Evolutionary conservation across 2,797 vertebrate species (phyloP).

Genomic region (Aselliscus stoliczkanus): DNA sequence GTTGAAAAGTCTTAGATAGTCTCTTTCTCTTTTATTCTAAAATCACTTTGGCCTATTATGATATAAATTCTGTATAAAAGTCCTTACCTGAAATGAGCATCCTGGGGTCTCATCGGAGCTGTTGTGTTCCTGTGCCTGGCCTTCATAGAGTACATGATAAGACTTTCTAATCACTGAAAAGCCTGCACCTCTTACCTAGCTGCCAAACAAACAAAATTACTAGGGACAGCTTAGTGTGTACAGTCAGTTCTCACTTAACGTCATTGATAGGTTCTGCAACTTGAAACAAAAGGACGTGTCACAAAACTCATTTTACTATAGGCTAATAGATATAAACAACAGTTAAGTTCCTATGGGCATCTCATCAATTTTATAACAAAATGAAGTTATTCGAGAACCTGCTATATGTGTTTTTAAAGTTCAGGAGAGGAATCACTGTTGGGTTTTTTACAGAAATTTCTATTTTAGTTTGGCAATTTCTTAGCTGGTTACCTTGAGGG

Average conservation of each 20-base stretch:
- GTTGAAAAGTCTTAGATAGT: neutral
- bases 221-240: neutral
- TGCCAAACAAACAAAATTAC: neutral
- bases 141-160: neutral
- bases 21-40: conserved; percentile 7
- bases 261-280: neutral
- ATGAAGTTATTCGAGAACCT: neutral
- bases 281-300: neutral
- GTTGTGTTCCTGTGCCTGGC: neutral
- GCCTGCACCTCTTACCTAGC: neutral
- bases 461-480: conserved; percentile 6
- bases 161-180: conserved; percentile 1
- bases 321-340: neutral
- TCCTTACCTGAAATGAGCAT: neutral
- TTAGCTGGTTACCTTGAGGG: neutral
- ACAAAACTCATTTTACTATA: neutral
- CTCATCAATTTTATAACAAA: neutral
- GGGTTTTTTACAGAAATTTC: conserved; percentile 12
- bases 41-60: conserved; percentile 2
- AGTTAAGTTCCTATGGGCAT: neutral
- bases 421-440: neutral
- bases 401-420: neutral
- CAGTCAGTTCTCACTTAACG: neutral
- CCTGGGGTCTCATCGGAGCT: neutral
- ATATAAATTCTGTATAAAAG: neutral